Percentiles rank a stretch among this genome's conserved stretches.
Conservation (phyloP, 2,113 vertebrate species). For the Garra rufa region DNA sequence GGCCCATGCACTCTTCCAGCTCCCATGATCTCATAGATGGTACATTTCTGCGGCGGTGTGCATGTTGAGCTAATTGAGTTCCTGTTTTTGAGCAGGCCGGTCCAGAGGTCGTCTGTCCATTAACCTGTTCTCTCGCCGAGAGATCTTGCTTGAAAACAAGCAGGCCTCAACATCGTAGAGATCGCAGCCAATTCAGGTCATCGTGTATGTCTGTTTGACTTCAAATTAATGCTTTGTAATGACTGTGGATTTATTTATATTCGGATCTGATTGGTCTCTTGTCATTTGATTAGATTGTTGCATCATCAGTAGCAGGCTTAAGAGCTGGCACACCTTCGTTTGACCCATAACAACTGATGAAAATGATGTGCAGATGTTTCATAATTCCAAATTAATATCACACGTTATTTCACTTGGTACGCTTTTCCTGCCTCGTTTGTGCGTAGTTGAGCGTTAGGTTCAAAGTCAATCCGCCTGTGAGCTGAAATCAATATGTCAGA, state of each 20-base stretch:
- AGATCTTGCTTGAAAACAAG: constrained; percentile 54
- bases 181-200: not conserved
- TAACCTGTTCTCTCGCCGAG: constrained; percentile 53
- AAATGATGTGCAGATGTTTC: constrained; percentile 12
- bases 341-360: constrained; percentile 33
- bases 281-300: not conserved
- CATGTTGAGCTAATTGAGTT: constrained; percentile 77
- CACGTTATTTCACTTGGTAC: not conserved
- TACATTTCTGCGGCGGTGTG: constrained; percentile 74
- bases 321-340: constrained; percentile 32
- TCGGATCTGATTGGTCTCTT: constrained; percentile 6
- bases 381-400: not conserved
- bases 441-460: constrained; percentile 23
- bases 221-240: constrained; percentile 4
- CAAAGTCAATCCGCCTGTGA: constrained; percentile 43
- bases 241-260: not conserved
- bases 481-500: constrained; percentile 56
- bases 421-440: not conserved
- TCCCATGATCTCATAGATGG: constrained; percentile 78
- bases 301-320: not conserved
- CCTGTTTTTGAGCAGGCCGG: constrained; percentile 75
- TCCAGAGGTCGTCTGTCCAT: constrained; percentile 68
- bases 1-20: constrained; percentile 51
- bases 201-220: constrained; percentile 57
- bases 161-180: not conserved